A percentile compares a stretch with the other conserved stretches of the same genome.
phyloP scores from a whole-genome alignment of 1,140 invertebrate genomes.

The Drosophila sp. region DNA sequence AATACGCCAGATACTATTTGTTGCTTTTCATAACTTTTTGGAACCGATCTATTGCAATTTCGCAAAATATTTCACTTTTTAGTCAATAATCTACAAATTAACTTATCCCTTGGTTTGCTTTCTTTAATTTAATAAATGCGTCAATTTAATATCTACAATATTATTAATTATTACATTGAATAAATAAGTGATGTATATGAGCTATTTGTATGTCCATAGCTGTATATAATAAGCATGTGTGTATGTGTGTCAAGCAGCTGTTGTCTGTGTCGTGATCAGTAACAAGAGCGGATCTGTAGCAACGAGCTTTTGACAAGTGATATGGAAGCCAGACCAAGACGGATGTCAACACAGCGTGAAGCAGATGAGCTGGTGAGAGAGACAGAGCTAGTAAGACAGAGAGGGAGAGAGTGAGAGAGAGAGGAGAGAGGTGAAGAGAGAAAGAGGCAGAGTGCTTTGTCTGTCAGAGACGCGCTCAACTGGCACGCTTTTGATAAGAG shows the following conservation, averaged over 20 bases:
- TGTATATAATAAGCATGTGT: background rate
- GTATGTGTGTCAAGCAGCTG: constrained; percentile 22
- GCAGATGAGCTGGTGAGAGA: background rate
- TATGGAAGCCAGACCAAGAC: constrained; percentile 76
- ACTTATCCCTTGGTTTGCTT: no score
- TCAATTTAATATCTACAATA: no score
- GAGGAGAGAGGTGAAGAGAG: no score
- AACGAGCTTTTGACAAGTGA: constrained; percentile 64
- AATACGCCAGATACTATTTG: no score
- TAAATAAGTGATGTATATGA: no score
- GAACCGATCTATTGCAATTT: no score
- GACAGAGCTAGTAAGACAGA: background rate
- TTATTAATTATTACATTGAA: no score
- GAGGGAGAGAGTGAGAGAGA: background rate
- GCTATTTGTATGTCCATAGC: background rate
- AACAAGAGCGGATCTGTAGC: constrained; percentile 9
- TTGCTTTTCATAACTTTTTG: no score
- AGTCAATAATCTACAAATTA: no score
- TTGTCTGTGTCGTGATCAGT: constrained; percentile 23
- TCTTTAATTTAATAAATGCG: no score
- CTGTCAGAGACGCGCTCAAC: constrained; percentile 60
- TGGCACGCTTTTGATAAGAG: constrained; percentile 75
- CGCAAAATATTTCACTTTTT: no score
- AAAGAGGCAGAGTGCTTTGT: constrained; percentile 38
- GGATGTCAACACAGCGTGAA: constrained; percentile 48